Conservation (phyloP, 2,797 vertebrate species). For the Sardinella longiceps region DNA sequence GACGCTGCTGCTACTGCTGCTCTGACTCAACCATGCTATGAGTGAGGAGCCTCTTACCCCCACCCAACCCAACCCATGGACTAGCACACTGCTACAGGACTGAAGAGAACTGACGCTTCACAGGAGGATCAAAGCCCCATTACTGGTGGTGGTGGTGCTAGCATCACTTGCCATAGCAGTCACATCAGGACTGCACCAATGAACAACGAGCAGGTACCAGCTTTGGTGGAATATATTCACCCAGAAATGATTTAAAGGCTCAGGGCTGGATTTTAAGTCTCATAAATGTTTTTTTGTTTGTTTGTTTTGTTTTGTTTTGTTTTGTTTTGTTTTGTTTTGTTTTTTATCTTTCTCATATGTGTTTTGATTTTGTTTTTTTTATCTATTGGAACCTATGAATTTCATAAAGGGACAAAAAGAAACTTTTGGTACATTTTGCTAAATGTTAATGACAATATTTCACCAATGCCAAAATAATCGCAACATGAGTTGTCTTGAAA, state of each 20-base stretch:
- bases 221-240: not conserved
- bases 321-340: not conserved
- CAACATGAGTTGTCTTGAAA: constrained; percentile 17
- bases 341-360: constrained; percentile 9
- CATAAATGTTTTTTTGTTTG: not conserved
- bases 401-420: not conserved
- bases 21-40: constrained; percentile 32
- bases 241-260: constrained; percentile 12
- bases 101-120: constrained; percentile 23
- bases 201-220: not conserved
- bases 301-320: not conserved
- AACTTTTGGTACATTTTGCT: not conserved
- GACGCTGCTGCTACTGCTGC: constrained; percentile 54
- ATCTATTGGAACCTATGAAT: not conserved
- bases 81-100: constrained; percentile 30
- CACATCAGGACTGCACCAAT: not conserved
- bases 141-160: constrained; percentile 23
- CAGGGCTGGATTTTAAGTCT: constrained; percentile 7
- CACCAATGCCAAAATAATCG: not conserved
- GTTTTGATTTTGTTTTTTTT: not conserved
- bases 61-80: constrained; percentile 24
- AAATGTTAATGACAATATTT: not conserved
- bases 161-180: not conserved
- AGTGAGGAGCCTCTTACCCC: constrained; percentile 36
- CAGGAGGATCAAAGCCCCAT: not conserved